These are phyloP conservation scores for Drosophila neotestacea DNA, from an alignment of 2,888 invertebrate species.

Conservation along the genomic window DNA sequence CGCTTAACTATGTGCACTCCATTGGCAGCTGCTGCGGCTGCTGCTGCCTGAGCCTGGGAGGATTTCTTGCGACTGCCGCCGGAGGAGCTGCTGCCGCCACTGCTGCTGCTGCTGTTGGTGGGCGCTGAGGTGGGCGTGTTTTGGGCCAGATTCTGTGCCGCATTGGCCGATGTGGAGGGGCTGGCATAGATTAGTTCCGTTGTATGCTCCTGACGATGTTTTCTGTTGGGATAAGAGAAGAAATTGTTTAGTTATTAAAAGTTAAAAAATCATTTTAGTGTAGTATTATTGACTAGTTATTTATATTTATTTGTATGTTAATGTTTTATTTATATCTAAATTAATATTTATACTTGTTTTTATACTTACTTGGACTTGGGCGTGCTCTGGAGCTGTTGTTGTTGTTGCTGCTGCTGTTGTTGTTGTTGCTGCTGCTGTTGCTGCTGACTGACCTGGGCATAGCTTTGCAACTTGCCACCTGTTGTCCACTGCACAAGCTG, in stretches of 20 bases:
- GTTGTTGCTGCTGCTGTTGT: slow-evolving; percentile 74
- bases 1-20: slow-evolving; percentile 87
- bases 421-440: slow-evolving; percentile 77
- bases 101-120: slow-evolving; percentile 61
- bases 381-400: slow-evolving; percentile 72
- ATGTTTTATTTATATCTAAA: not conserved
- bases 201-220: slow-evolving; percentile 82
- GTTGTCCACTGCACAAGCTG: slow-evolving; percentile 86
- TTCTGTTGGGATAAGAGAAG: slow-evolving; percentile 55
- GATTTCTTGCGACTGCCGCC: slow-evolving; percentile 76
- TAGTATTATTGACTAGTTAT: too few relatives aligned
- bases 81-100: slow-evolving; percentile 64
- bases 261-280: too few relatives aligned
- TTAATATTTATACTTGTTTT: too few relatives aligned
- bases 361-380: slow-evolving; percentile 81
- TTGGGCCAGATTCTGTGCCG: slow-evolving; percentile 74
- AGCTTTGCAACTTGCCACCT: slow-evolving; percentile 92
- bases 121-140: slow-evolving; percentile 78
- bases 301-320: too few relatives aligned
- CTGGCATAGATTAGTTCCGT: slow-evolving; percentile 82
- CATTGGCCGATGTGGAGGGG: slow-evolving; percentile 80
- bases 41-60: slow-evolving; percentile 65
- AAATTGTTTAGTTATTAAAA: not conserved
- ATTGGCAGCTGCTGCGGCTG: slow-evolving; percentile 72
- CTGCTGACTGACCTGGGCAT: slow-evolving; percentile 77